These are phyloP conservation scores for Dipodomys ordii DNA, from an alignment of 2,113 vertebrate genomes.

Conservation along the genomic window DNA sequence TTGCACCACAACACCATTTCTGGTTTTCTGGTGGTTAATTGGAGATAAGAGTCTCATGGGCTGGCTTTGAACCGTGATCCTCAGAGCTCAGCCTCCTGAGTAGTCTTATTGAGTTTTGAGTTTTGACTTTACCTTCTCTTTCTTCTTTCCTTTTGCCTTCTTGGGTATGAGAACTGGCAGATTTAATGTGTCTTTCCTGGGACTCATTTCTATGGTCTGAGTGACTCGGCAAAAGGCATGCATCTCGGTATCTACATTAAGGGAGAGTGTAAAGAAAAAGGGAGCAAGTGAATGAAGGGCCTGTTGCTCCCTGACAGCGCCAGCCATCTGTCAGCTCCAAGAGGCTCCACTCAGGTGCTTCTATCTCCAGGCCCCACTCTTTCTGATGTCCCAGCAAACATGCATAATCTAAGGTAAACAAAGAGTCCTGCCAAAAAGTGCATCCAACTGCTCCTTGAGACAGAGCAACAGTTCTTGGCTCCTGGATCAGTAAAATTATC, in stretches of 20 bases:
- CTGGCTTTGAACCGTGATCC: too few species aligned
- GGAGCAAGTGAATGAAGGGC: background rate
- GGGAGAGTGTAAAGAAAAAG: background rate
- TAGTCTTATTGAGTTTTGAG: background rate
- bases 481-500: conserved; percentile 56
- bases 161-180: background rate
- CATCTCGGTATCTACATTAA: background rate
- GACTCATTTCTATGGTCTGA: background rate
- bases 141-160: background rate
- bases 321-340: rapidly evolving
- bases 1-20: too few species aligned
- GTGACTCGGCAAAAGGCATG: background rate
- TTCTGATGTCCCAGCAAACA: conserved; percentile 35
- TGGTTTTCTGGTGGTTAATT: too few species aligned
- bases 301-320: background rate
- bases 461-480: conserved; percentile 56
- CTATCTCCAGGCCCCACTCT: background rate
- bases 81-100: too few species aligned
- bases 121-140: conserved; percentile 33
- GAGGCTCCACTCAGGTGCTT: background rate
- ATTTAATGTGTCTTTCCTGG: background rate
- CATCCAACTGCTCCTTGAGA: conserved; percentile 47
- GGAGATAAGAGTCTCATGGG: too few species aligned
- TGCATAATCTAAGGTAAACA: conserved; percentile 68
- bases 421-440: conserved; percentile 34